A percentile compares a stretch with the other conserved stretches of the same genome.
These are phyloP conservation scores for Harlomillsia oculata DNA, from an alignment of 1,140 invertebrate genomes.

Conservation along the genomic window DNA sequence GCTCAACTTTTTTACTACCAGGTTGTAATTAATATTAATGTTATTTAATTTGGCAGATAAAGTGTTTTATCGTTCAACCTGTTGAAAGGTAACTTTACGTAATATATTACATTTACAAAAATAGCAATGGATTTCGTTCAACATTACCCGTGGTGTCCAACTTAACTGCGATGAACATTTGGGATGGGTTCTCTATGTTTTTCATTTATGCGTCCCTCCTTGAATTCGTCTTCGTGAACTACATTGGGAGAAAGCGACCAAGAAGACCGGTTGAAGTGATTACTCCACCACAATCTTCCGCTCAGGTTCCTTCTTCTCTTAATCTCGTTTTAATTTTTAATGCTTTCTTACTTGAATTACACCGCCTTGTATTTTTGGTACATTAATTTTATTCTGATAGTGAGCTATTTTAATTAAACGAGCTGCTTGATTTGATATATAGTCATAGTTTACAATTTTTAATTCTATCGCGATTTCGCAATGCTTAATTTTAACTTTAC, in stretches of 20 bases:
- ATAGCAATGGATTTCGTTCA: constrained; percentile 40
- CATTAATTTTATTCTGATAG: too few relatives aligned
- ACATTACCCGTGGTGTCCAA: constrained; percentile 87
- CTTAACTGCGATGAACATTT: constrained; percentile 88
- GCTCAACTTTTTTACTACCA: constrained; percentile 92
- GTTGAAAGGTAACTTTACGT: too few relatives aligned
- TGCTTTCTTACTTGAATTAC: too few relatives aligned
- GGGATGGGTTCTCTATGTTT: constrained; percentile 93
- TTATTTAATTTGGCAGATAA: too few relatives aligned
- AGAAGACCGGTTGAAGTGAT: constrained; percentile 22
- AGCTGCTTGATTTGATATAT: too few relatives aligned
- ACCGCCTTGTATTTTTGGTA: too few relatives aligned
- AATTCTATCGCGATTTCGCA: too few relatives aligned
- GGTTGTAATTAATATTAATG: too few relatives aligned
- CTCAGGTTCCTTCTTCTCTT: constrained; percentile 8
- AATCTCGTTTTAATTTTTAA: constrained; percentile 3
- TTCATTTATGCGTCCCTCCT: constrained; percentile 80
- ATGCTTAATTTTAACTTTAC: too few relatives aligned
- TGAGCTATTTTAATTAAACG: too few relatives aligned
- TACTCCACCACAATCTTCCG: constrained; percentile 18
- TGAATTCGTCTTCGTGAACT: constrained; percentile 90
- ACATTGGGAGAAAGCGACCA: constrained; percentile 77
- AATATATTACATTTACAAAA: not conserved
- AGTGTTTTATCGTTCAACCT: too few relatives aligned
- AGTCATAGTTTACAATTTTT: too few relatives aligned